Evolutionary conservation across 2,797 vertebrate species (phyloP).

Genomic region (Sparus aurata): DNA sequence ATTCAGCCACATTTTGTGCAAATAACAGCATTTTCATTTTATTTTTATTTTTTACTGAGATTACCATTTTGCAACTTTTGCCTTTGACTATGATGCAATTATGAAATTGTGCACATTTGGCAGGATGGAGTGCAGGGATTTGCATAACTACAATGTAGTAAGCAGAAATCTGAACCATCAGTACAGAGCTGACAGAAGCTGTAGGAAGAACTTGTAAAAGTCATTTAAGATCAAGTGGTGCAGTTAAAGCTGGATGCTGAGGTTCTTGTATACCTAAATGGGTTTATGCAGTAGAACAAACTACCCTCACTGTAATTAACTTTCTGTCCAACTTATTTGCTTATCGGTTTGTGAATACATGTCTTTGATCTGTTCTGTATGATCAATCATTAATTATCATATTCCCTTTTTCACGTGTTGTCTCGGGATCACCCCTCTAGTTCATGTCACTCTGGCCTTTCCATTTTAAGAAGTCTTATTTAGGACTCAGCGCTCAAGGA

Average conservation of each 20-base stretch:
- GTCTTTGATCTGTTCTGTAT: no score
- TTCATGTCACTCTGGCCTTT: no score
- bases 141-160: slow-evolving; percentile 1
- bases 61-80: not conserved
- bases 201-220: not conserved
- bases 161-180: not conserved
- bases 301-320: not conserved
- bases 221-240: slow-evolving; percentile 3
- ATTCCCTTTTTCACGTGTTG: no score
- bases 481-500: not conserved
- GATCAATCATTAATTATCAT: no score
- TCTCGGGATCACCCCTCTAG: no score
- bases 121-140: not conserved
- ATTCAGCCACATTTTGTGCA: no score
- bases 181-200: not conserved
- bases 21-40: no score
- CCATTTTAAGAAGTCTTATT: no score
- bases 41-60: not conserved
- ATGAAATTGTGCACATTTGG: not conserved
- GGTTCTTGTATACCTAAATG: not conserved
- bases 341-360: not conserved
- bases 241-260: not conserved
- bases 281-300: not conserved
- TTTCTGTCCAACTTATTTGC: not conserved
- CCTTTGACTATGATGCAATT: not conserved